These are phyloP conservation scores for Phaethornis superciliosus DNA, from an alignment of 2,113 vertebrate genomes.

Conservation along the genomic window DNA sequence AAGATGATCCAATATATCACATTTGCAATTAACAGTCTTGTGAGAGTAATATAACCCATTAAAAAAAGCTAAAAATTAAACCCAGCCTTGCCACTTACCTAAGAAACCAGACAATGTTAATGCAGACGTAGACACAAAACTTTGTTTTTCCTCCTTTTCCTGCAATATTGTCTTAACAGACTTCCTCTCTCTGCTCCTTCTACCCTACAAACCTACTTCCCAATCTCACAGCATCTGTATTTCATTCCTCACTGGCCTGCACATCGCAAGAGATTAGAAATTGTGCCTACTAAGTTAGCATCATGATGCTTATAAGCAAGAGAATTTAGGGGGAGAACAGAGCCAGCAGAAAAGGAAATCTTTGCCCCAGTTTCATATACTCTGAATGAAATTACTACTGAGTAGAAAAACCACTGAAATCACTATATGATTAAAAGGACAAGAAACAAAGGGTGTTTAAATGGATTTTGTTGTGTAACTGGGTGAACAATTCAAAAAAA, in stretches of 20 bases:
- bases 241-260: background rate
- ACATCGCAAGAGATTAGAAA: background rate
- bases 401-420: background rate
- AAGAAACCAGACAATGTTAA: background rate
- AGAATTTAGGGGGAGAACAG: background rate
- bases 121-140: background rate
- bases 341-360: background rate
- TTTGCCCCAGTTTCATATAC: background rate
- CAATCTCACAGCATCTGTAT: background rate
- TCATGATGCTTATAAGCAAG: accelerated
- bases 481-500: background rate
- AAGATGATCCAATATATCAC: background rate
- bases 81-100: background rate
- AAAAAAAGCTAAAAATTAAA: background rate
- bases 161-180: background rate
- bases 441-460: background rate
- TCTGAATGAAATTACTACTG: background rate
- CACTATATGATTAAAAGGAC: background rate
- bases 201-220: background rate
- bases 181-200: background rate
- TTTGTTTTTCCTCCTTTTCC: background rate
- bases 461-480: background rate
- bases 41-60: background rate
- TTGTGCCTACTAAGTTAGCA: background rate
- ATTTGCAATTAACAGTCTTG: background rate